Conservation (phyloP, 2,888 invertebrate genomes). For the Cetonia aurata region DNA sequence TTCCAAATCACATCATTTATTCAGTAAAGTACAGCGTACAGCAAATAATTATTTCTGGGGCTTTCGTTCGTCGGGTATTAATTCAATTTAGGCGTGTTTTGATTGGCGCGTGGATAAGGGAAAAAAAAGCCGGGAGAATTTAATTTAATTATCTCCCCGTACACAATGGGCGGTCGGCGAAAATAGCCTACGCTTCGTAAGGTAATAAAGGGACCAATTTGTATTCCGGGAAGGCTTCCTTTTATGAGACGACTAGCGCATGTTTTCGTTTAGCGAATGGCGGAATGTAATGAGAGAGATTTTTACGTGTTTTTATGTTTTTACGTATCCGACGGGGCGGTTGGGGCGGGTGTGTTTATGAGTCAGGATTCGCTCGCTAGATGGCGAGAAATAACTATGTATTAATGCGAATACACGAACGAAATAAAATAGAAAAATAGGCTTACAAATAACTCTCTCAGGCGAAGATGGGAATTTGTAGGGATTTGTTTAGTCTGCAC, state of each 20-base stretch:
- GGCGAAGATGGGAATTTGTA: no score
- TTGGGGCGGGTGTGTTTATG: no score
- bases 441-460: no score
- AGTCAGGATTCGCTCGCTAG: no score
- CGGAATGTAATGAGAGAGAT: no score
- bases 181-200: neutral
- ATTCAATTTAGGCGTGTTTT: neutral
- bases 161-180: neutral
- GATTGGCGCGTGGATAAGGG: neutral
- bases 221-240: neutral
- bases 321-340: no score
- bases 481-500: no score
- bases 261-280: neutral
- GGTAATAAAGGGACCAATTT: constrained; percentile 19
- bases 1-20: neutral
- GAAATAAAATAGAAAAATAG: no score
- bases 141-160: constrained; percentile 12
- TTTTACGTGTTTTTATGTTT: no score
- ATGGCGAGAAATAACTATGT: no score
- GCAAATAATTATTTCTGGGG: no score
- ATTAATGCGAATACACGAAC: no score
- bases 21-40: neutral
- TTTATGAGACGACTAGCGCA: constrained; percentile 1
- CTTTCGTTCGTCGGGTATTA: neutral
- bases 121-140: neutral